Evolutionary conservation across 2,888 invertebrate species (phyloP).

Genomic region (Cephus sareptanus): DNA sequence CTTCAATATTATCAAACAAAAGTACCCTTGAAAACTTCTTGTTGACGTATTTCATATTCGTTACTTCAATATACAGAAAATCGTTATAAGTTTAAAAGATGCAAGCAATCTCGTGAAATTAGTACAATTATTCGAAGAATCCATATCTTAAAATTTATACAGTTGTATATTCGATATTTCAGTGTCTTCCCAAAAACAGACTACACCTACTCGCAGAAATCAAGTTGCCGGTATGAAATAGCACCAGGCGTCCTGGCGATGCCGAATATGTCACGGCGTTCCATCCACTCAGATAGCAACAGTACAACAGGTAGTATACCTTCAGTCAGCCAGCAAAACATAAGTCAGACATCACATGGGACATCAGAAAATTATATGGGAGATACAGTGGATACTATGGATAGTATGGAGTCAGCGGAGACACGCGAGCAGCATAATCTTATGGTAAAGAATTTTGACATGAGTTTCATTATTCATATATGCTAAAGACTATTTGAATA

Average conservation of each 20-base stretch:
- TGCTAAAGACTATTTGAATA: not conserved
- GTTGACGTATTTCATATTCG: too few species aligned
- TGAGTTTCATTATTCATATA: not conserved
- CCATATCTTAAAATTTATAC: not conserved
- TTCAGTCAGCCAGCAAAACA: constrained; percentile 42
- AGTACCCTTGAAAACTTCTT: not conserved
- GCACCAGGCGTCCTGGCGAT: constrained; percentile 84
- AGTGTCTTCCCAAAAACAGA: constrained; percentile 92
- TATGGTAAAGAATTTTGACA: constrained; percentile 19
- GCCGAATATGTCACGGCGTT: constrained; percentile 90
- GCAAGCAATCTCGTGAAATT: not conserved
- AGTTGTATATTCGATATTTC: constrained; percentile 45
- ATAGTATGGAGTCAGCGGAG: constrained; percentile 27
- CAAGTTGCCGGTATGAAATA: constrained; percentile 83
- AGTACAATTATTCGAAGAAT: not conserved
- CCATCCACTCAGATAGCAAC: constrained; percentile 61
- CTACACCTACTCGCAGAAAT: constrained; percentile 87
- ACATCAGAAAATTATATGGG: constrained; percentile 24
- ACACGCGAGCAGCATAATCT: constrained; percentile 27
- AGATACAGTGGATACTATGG: constrained; percentile 22
- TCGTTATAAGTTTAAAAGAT: not conserved
- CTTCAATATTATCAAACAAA: not conserved
- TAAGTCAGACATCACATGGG: constrained; percentile 32
- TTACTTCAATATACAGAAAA: too few species aligned
- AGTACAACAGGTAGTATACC: constrained; percentile 39